These are phyloP conservation scores for Sebastes itinus DNA, from an alignment of 2,797 vertebrate genomes.

Conservation along the genomic window DNA sequence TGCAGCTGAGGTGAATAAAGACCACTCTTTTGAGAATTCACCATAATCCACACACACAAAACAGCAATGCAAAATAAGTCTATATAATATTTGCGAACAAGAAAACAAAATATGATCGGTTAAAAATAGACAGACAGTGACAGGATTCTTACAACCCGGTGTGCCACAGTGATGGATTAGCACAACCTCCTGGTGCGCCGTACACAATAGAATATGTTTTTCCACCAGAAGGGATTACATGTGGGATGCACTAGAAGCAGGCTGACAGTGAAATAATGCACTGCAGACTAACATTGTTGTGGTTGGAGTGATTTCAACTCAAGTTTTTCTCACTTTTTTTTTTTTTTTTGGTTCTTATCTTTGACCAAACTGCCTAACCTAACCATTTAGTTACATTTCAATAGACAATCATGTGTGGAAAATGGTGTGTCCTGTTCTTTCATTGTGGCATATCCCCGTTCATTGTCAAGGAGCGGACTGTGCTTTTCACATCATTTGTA, in stretches of 20 bases:
- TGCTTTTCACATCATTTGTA: constrained; percentile 6
- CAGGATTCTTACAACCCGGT: not conserved
- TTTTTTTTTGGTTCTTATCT: not conserved
- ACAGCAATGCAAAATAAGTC: not conserved
- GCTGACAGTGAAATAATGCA: not conserved
- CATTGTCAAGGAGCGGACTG: not conserved
- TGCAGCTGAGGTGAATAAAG: constrained; percentile 22
- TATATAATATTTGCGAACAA: constrained; percentile 11
- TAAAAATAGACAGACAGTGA: constrained; percentile 23
- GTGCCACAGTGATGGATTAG: constrained; percentile 37
- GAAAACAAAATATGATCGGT: constrained; percentile 9
- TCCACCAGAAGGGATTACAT: not conserved
- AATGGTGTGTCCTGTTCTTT: not conserved
- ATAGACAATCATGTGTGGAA: not conserved
- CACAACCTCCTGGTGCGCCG: not conserved
- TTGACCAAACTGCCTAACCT: not conserved
- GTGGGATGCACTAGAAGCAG: not conserved
- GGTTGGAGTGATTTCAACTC: not conserved
- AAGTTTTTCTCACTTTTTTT: not conserved
- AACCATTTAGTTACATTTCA: not conserved
- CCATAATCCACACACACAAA: not conserved
- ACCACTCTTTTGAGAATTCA: not conserved
- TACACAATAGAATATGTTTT: not conserved
- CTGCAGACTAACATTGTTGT: not conserved
- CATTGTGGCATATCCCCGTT: not conserved